Base-by-base conservation (phyloP, 2,888 invertebrate species). In the Heliconius ismenius region DNA sequence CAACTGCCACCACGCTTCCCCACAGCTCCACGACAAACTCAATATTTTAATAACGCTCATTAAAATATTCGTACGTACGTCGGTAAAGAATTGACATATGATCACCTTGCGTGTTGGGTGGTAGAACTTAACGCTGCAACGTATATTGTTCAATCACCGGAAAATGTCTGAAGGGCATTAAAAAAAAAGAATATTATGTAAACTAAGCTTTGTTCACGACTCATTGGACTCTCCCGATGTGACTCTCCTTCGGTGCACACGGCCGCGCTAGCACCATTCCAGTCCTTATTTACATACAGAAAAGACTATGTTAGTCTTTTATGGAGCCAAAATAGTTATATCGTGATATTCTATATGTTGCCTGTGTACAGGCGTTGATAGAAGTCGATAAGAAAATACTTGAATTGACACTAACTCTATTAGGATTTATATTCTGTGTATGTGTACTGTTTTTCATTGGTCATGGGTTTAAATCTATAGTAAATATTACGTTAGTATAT, bases 151-250 rank as follows among this genome's bases (percentile, higher is more conserved):
- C 65, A 78, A 76, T 75, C 74, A 76, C 75, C 77, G 77, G 77
- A 78, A 77, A 77, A 77, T 73, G 80, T 78, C 77, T 76, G 77
- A 68, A 65, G 63, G 58, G 18, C 49, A 49, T 49, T 24, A 49
- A 70, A 67, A 75, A 77, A 79, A 80, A 69, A 36, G 3, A 15
- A 70, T 78, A 77, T 77, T 79, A 81, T 81, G 80, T 79, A 80
- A 80, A 82, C 75, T 76, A 79, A 79, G 74, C 80, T 80, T 78
- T 79, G 80, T 81, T 79, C 81, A 81, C 74, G 80, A 79, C 74
- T 79, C 76, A 81, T 78, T 82, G 81, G 77, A 39, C 74, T 74
- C 76, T 77, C 77, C 69, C 70, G 69, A 65, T 69, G 62, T 39
- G 77, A 49, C 65, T 60, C 62, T 74, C 65, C 60, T 64, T 58